Evolutionary conservation across 2,797 vertebrate genomes (phyloP), one percentile per base, ranked within the genome.

Genomic region (Microctenopoma steveboyesi): DNA sequence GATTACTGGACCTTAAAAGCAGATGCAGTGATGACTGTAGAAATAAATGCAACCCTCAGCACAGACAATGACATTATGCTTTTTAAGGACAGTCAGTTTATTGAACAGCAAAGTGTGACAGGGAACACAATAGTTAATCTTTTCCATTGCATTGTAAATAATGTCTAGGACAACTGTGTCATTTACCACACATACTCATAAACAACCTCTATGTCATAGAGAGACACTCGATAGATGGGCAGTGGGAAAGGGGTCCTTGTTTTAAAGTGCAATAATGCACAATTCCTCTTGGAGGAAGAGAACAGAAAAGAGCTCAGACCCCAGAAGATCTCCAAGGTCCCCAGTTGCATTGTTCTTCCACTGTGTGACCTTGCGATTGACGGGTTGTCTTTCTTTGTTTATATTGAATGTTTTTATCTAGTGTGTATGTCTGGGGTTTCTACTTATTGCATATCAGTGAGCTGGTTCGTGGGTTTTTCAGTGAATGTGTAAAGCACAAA

Each of bases 51-150:
- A 60, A 67, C 16, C 48, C 16, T 51, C 30, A 62, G 37, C 13
- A 75, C 48, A 86, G 39, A 81, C 49, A n/a, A 70, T 27, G 1
- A 72, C 70, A 77, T 14, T 55, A 68, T 69, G 10, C 18, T 1
- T 57, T 48, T 84, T 82, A 35, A 88, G 82, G 89, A 91, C 90
- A 92, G 86, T 91, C 80, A 81, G 72, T 93, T 94, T 94, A 94
- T 94, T 94, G 84, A 93, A 94, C 92, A 92, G 85, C 80, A 90
- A 92, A 90, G 86, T 85, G 89, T 92, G 91, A 93, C 90, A 92
- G 77, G 84, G 61, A 91, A 92, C 85, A 91, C 81, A 90, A 89
- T 75, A 78, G 76, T 61, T 40, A 59, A 72, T 76, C 69, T 74
- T 79, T 73, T 64, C 43, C 81, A 79, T 86, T 81, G 72, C 88